These are phyloP conservation scores for Rhyacichthys aspro DNA, from an alignment of 2,797 vertebrate genomes.

Conservation along the genomic window DNA sequence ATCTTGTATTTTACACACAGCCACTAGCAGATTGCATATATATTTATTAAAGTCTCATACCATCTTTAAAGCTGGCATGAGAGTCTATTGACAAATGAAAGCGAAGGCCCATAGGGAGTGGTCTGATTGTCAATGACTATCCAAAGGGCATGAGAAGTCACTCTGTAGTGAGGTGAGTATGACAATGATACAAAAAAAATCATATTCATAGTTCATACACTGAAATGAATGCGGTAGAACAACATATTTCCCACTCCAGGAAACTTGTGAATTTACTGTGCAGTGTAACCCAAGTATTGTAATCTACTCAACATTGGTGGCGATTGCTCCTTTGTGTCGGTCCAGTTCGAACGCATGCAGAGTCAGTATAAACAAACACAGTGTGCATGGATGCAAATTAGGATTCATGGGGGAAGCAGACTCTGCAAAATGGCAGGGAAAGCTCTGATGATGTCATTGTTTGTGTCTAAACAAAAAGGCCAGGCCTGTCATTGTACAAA, in stretches of 20 bases:
- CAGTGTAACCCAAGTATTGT: too few relatives aligned
- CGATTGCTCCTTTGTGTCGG: conserved; percentile 7
- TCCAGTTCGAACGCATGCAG: conserved; percentile 9
- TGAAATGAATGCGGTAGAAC: neutral
- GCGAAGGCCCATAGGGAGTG: neutral
- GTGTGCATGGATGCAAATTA: conserved; percentile 34
- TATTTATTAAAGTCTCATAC: neutral
- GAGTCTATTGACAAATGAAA: neutral
- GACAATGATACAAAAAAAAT: too few relatives aligned
- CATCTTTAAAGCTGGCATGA: neutral
- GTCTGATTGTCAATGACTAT: too few relatives aligned
- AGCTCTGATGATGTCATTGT: conserved; percentile 59
- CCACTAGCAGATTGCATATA: too few relatives aligned
- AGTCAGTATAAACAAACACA: conserved; percentile 6
- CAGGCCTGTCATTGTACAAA: conserved; percentile 45
- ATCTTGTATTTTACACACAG: too few relatives aligned
- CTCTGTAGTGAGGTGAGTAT: too few relatives aligned
- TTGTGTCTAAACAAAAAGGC: conserved; percentile 58
- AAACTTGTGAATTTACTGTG: too few relatives aligned
- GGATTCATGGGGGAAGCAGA: conserved; percentile 20
- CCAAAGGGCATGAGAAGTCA: too few relatives aligned
- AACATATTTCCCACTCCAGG: neutral
- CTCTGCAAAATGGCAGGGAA: conserved; percentile 17
- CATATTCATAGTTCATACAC: too few relatives aligned
- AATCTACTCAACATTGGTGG: neutral